These are phyloP conservation scores for Prionace glauca DNA, from an alignment of 2,797 vertebrate species.

Conservation along the genomic window DNA sequence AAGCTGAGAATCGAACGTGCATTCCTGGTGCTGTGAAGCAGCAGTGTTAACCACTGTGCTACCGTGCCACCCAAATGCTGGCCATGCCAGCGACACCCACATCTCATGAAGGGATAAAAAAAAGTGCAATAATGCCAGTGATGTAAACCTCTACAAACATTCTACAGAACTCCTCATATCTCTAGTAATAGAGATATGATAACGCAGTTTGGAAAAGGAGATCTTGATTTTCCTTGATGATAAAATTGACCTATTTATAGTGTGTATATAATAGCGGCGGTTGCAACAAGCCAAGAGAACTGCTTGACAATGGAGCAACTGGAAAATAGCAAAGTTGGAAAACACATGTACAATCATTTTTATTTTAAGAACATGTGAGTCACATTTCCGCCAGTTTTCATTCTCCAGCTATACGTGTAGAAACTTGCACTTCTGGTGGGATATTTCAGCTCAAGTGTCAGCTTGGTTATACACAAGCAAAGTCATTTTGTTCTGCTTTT, in stretches of 20 bases:
- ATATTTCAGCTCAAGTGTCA: not conserved
- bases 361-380: not conserved
- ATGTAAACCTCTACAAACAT: not conserved
- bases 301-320: not conserved
- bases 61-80: too few species aligned
- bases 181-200: not conserved
- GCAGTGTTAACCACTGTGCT: too few species aligned
- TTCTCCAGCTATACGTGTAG: not conserved
- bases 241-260: not conserved
- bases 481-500: constrained; percentile 27
- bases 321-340: not conserved
- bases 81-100: too few species aligned
- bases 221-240: not conserved
- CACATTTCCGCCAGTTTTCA: not conserved
- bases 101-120: too few species aligned
- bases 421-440: not conserved
- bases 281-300: not conserved
- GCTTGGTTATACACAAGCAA: not conserved
- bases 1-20: too few species aligned
- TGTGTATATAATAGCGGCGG: not conserved
- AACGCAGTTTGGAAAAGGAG: not conserved
- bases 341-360: not conserved
- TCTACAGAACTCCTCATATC: not conserved
- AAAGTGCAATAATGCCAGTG: not conserved
- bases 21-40: too few species aligned